phyloP scores from a whole-genome alignment of 2,113 vertebrate species.

The Thamnophis sirtalis region DNA sequence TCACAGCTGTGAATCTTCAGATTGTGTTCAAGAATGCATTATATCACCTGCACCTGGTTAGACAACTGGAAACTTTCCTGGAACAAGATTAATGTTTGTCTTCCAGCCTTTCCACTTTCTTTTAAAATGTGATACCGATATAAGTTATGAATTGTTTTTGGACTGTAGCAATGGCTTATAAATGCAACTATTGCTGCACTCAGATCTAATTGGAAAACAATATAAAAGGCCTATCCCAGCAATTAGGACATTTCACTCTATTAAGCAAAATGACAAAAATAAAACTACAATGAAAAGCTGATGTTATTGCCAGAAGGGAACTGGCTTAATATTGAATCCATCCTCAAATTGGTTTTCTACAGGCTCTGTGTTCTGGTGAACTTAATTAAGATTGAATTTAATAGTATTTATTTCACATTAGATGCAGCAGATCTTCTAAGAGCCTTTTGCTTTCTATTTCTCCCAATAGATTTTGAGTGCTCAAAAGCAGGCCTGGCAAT shows the following conservation, averaged over 20 bases:
- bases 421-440: neutral
- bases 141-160: neutral
- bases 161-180: neutral
- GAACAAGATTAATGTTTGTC: neutral
- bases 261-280: neutral
- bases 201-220: neutral
- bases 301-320: slow-evolving; percentile 3
- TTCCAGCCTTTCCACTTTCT: neutral
- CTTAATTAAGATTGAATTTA: slow-evolving; percentile 15
- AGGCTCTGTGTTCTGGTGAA: neutral
- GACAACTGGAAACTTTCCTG: neutral
- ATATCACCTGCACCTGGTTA: neutral
- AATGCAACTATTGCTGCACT: neutral
- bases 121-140: neutral
- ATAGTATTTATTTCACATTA: slow-evolving; percentile 11
- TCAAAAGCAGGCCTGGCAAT: neutral
- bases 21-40: neutral
- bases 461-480: neutral
- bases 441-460: neutral
- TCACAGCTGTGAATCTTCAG: neutral
- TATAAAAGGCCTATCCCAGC: neutral
- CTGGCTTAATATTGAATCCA: neutral
- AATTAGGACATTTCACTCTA: neutral
- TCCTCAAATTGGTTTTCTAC: slow-evolving; percentile 1
- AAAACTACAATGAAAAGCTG: neutral